Percentiles rank a stretch among this genome's conserved stretches.
Conservation (phyloP, 2,113 vertebrate genomes). For the Saimiri boliviensis region DNA sequence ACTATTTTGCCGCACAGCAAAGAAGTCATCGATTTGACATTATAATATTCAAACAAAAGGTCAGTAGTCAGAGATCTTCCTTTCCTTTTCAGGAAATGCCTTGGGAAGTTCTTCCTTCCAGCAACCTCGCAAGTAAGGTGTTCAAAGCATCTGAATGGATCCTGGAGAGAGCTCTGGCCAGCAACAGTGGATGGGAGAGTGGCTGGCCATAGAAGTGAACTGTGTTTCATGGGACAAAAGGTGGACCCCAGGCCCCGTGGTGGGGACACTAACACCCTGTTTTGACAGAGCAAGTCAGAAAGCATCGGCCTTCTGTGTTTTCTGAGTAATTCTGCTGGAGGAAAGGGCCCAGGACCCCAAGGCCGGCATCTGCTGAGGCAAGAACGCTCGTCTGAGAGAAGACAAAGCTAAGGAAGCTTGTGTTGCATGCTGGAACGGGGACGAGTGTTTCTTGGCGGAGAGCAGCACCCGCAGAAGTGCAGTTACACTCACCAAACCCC, state of each 20-base stretch:
- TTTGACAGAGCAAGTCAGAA: not conserved
- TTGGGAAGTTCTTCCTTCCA: not conserved
- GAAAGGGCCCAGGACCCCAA: fast-evolving
- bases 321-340: not conserved
- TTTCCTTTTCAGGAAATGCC: not conserved
- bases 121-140: fast-evolving
- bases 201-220: not conserved
- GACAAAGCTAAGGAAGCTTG: not conserved
- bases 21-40: not conserved
- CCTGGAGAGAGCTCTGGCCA: not conserved
- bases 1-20: not conserved
- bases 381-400: not conserved
- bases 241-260: fast-evolving
- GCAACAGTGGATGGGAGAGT: fast-evolving
- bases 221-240: not conserved
- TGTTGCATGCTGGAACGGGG: not conserved
- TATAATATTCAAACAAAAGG: not conserved
- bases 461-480: not conserved
- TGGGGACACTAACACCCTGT: not conserved
- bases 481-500: not conserved
- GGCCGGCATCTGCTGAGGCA: not conserved
- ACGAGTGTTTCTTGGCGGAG: not conserved
- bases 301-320: not conserved
- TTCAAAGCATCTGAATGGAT: not conserved
- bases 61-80: fast-evolving